Percentiles rank a stretch among this genome's conserved stretches.
Evolutionary conservation across 2,113 vertebrate genomes (phyloP).

Genomic region (Tinamus guttatus): DNA sequence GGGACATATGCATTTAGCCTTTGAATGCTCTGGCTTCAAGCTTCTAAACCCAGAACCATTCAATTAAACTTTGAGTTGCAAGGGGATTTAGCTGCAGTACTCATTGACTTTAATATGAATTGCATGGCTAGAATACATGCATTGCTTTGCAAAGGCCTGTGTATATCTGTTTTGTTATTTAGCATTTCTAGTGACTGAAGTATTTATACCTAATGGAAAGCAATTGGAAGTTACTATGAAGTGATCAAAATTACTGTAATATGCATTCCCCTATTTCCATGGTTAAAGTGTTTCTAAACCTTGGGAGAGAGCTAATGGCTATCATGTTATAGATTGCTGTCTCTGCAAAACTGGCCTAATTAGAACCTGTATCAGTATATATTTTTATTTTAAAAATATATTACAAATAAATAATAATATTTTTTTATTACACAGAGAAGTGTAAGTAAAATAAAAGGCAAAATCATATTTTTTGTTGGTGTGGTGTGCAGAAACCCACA

Average conservation of each 20-base stretch:
- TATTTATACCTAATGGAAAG: not conserved
- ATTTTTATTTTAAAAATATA: not conserved
- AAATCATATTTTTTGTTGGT: not conserved
- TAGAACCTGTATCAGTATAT: not conserved
- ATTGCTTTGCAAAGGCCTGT: not conserved
- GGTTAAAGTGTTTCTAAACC: not conserved
- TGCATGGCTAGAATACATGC: not conserved
- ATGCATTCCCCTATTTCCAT: not conserved
- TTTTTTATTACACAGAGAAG: too few relatives aligned
- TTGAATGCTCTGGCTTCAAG: not conserved
- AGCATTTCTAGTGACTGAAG: not conserved
- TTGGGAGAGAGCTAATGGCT: not conserved
- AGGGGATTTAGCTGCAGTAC: not conserved
- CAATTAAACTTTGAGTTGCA: not conserved
- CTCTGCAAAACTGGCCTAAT: not conserved
- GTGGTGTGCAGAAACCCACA: not conserved
- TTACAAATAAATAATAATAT: too few relatives aligned
- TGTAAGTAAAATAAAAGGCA: not conserved
- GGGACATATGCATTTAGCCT: not conserved
- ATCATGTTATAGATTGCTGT: not conserved
- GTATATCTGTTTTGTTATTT: not conserved
- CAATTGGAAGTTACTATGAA: not conserved
- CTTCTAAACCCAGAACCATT: not conserved
- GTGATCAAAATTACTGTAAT: not conserved
- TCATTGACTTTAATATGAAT: not conserved